Base-by-base conservation (phyloP, 2,113 vertebrate genomes). In the Toxotes jaculatrix region DNA sequence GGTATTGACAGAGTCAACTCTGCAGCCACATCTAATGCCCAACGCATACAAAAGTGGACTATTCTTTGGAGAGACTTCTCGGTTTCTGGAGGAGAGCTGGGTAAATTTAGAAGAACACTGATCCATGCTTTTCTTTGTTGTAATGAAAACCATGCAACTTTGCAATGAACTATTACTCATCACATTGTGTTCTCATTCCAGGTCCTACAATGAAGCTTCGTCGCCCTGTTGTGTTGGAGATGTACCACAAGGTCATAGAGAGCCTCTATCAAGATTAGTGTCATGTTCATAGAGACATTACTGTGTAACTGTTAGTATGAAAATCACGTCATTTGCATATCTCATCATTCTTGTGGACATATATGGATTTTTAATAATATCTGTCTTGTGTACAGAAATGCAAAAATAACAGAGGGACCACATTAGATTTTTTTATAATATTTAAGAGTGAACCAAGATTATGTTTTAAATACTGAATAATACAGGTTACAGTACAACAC, bases 131-230 rank as follows among this genome's bases (percentile, higher is more conserved):
- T 11, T 53, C 19, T 10, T 42, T 53, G 23, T 53, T 45, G 31
- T 38, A 36, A 31, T 40, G 0, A 70, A 76, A 49, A 27, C 56
- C 7, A 19, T 68, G 1, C 12, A 51, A 34, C 42, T 62, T 43
- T 5, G 3, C 42, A 43, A 10, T 11, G 13, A 47, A 38, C 62
- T 68, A 21, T n/a, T 42, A 16, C 38, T 71, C 21, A 63, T 63
- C 40, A 32, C 16, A 14, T 32, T 60, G 11, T 61, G 78, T 63
- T 79, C 31, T 78, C 4, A 3, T 91, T 94, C 51, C 82, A 97
- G 97, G 96, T 86, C 96, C 96, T 0, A 97, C 97, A 4, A 97
- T 97, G 96, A 98, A 97, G 89, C 83, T 97, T 78, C 96, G 95
- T 61, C 92, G 96, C 31, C 93, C 93, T 0, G 38, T 84, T 0